Evolutionary conservation across 2,113 vertebrate genomes (phyloP).

Genomic region (Recurvirostra avosetta): DNA sequence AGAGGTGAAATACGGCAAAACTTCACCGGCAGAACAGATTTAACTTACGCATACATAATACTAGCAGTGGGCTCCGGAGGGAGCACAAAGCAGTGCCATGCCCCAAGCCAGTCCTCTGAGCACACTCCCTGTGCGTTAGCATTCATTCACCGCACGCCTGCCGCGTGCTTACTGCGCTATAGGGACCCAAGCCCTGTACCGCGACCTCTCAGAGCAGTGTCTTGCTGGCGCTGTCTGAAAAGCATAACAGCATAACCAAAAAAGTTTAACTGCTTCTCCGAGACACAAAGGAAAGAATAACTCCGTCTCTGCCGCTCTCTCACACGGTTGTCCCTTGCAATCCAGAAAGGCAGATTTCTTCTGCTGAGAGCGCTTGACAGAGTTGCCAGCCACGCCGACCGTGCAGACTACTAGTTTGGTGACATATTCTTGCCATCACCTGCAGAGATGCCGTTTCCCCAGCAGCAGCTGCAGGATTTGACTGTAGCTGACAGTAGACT

Average conservation of each 20-base stretch:
- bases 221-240: neutral
- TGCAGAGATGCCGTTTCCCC: conserved; percentile 42
- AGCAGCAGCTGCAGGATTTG: conserved; percentile 9
- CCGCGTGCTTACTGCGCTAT: neutral
- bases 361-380: neutral
- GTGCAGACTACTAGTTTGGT: neutral
- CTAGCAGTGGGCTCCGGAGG: neutral
- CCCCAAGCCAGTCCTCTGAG: neutral
- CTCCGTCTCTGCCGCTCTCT: neutral
- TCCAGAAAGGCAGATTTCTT: neutral
- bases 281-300: neutral
- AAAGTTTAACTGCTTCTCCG: neutral
- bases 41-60: neutral
- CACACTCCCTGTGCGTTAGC: neutral
- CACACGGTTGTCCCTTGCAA: neutral
- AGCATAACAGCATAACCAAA: neutral
- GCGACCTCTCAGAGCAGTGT: neutral
- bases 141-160: neutral
- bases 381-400: neutral
- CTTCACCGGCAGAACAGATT: neutral
- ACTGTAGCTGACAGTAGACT: conserved; percentile 59
- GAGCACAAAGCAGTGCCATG: neutral
- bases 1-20: neutral
- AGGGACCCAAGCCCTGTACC: neutral
- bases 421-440: conserved; percentile 66